Evolutionary conservation across 2,888 invertebrate genomes (phyloP).

Genomic region (Aphidius colemani): DNA sequence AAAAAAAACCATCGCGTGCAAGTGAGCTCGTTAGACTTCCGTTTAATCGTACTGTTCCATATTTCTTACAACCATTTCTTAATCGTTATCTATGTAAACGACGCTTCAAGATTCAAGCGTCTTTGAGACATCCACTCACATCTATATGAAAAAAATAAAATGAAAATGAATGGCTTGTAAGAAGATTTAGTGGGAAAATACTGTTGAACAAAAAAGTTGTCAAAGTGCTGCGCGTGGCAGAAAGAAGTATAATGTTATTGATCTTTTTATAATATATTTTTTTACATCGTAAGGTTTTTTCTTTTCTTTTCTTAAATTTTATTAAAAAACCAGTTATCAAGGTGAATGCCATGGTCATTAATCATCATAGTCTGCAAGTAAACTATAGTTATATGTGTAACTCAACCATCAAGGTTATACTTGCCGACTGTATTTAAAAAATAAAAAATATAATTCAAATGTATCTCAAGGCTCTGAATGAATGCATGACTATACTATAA

Average conservation of each 20-base stretch:
- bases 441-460: constrained; percentile 1
- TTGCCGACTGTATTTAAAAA: neutral
- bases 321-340: constrained; percentile 19
- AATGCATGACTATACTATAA: neutral
- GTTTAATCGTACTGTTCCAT: constrained; percentile 23
- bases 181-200: too few species aligned
- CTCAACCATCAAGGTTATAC: constrained; percentile 12
- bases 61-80: constrained; percentile 8
- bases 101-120: constrained; percentile 4
- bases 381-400: constrained; percentile 4
- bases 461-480: constrained; percentile 3
- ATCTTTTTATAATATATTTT: constrained; percentile 14
- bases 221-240: too few species aligned
- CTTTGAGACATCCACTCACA: constrained; percentile 11
- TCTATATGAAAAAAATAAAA: constrained; percentile 8
- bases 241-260: neutral
- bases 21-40: constrained; percentile 28
- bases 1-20: constrained; percentile 23
- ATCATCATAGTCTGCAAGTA: constrained; percentile 13
- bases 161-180: too few species aligned
- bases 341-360: constrained; percentile 18
- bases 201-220: too few species aligned
- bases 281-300: too few species aligned
- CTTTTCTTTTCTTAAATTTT: too few species aligned
- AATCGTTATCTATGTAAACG: constrained; percentile 14